Base-by-base conservation (phyloP, 2,888 invertebrate species). In the Lasioglossum leucozonium region DNA sequence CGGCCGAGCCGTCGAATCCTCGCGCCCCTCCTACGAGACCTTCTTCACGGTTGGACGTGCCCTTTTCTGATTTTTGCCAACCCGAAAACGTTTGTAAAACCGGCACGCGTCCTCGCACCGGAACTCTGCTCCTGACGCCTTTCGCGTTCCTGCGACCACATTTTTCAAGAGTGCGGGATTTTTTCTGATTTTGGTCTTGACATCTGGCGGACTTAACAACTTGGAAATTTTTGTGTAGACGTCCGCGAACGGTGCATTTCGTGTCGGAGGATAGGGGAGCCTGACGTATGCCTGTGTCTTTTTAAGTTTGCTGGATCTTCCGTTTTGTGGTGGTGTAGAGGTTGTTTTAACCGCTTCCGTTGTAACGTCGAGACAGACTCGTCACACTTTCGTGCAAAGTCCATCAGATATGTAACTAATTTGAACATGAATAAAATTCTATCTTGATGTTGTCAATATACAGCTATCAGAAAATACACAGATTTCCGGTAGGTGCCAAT, bases 31-130 rank as follows among this genome's bases (percentile, higher is more conserved):
- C 67, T 37, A 18, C 22, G 30, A 79, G 72, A 75, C 51, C 65
- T 42, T 82, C 85, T 77, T 86, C 71, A 58, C 79, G 82, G 85
- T 82, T 87, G 82, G 84, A 77, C 37, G 85, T 67, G 73, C 51
- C 22, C 65, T 40, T 62, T 62, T 62, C 47, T 65, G 84, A 58
- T 74, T 71, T 73, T 62, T 34, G 16, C 26, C 22, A 4, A 22
- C 34, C 10, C 13, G 6, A 72, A 30, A n/a, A 42, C 71, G 55
- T 58, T 37, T 18, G 76, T 72, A 26, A 71, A 71, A 81, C 71
- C 55, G 40, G 74, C 82, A 67, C 72, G 72, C 55, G 51, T 34
- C 42, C 16, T 13, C 67, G 5, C 77, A 40, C 4, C 72, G 51
- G n/a, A 26, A 30, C 73, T 78, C n/a, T 42, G 69, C 40, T 42